Evolutionary conservation across 2,797 vertebrate genomes (phyloP).

Genomic region (Chelidonichthys spinosus): DNA sequence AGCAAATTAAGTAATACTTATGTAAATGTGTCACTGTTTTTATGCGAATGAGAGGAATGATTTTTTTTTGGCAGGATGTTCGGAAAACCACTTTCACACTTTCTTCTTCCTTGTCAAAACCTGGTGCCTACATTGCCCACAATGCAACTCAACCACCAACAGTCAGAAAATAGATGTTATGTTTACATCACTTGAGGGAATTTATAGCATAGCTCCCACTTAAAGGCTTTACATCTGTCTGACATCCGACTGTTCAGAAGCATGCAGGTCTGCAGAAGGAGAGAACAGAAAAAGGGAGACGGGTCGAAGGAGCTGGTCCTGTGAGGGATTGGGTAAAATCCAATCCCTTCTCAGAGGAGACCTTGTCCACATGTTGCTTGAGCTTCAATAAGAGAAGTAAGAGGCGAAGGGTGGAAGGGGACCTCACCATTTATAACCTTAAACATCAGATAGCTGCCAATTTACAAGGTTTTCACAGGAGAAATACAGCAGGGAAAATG

Average conservation of each 20-base stretch:
- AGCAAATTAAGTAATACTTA: neutral
- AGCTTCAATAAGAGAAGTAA: neutral
- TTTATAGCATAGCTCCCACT: too few relatives aligned
- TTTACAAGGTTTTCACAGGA: neutral
- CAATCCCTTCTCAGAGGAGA: neutral
- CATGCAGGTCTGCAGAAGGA: too few relatives aligned
- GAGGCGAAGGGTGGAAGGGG: neutral
- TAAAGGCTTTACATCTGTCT: neutral
- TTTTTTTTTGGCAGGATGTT: too few relatives aligned
- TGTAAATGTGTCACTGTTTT: neutral
- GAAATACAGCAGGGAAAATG: neutral
- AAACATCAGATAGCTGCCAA: neutral
- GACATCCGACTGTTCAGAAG: neutral
- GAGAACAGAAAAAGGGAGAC: neutral
- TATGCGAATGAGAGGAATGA: too few relatives aligned
- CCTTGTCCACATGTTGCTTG: neutral
- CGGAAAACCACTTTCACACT: too few relatives aligned
- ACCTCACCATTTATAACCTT: conserved; percentile 2
- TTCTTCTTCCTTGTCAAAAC: too few relatives aligned
- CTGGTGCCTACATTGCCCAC: too few relatives aligned
- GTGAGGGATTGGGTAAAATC: neutral
- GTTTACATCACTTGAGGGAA: too few relatives aligned
- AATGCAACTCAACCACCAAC: neutral
- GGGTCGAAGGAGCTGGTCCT: neutral
- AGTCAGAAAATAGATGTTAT: neutral